Conservation (phyloP, 23 tunicate genomes). For the Diplosoma virens region DNA sequence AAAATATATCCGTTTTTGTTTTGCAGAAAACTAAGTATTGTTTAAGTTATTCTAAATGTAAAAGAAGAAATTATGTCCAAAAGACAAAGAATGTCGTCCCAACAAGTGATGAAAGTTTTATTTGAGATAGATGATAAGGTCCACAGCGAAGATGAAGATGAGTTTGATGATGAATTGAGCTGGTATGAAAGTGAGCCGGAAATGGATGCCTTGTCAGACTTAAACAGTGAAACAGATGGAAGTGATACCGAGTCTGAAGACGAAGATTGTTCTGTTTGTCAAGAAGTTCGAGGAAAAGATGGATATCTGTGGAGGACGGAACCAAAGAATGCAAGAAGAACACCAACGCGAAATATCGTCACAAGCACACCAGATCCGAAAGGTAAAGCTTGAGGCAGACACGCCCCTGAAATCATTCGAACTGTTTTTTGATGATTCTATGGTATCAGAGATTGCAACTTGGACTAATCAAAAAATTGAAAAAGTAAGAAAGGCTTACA, state of each 20-base stretch:
- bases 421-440: slow-evolving; percentile 22
- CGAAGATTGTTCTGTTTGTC: not conserved
- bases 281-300: slow-evolving; percentile 24
- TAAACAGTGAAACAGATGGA: slow-evolving; percentile 11
- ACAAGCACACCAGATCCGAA: slow-evolving; percentile 9
- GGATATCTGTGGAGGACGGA: slow-evolving; percentile 13
- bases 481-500: slow-evolving; percentile 14
- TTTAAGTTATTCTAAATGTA: not conserved
- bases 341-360: slow-evolving; percentile 17
- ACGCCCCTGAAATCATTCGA: slow-evolving; percentile 16
- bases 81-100: not conserved
- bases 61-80: not conserved
- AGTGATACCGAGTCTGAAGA: slow-evolving; percentile 10
- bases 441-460: slow-evolving; percentile 6
- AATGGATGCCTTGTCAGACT: not conserved
- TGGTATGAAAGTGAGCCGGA: slow-evolving; percentile 29
- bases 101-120: not conserved
- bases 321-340: slow-evolving; percentile 24
- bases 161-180: slow-evolving; percentile 4
- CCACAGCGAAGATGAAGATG: slow-evolving; percentile 14
- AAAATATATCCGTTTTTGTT: too few species aligned
- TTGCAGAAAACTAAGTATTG: not conserved
- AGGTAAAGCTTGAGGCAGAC: slow-evolving; percentile 13
- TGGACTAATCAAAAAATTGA: slow-evolving; percentile 19
- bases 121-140: not conserved